Base-by-base conservation (phyloP, 1,140 invertebrate genomes). In the Conus betulinus region DNA sequence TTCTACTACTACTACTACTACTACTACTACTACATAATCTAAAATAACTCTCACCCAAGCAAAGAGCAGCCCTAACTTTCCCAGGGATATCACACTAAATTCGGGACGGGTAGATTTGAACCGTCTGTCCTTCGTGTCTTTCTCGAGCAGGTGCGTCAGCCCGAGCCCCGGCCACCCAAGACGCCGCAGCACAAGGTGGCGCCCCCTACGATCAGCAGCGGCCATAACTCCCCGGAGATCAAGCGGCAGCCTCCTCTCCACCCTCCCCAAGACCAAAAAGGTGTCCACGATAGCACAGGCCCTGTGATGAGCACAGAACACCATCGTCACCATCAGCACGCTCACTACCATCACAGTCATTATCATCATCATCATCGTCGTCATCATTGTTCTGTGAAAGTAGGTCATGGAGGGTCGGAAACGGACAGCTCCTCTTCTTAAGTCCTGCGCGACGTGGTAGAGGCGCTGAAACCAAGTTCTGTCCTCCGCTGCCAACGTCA, bases 111-210 rank as follows among this genome's bases (percentile, higher is more conserved):
- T 84, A 20, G 39, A 84, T 57, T n/a, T 52, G 71, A 23, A 25
- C 71, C 20, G 7, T 20, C 71, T 23, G 7, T 20, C 71, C 25
- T 8, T 7, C 25, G 23, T 17, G 7, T 23, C 71, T 74, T 74
- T 74, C 11, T 27, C 39, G n/a, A 27, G 57, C 83, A 84, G 83
- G 55, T 84, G 83, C 25, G 57, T 84, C 53, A 84, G 83, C 57
- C 83, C 83, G 0, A 84, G 57, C 83, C 83, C 55, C 57, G 57
- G 83, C 55, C 25, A 10, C n/a, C 83, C 13, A 84, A 51, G 57
- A 84, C 55, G 1, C 83, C 55, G 5, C 55, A 60, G 13, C 57
- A 63, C 25, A 60, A 63, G 57, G 83, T 63, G 57, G n/a, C 83
- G 13, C 83, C 57, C 55, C 27, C 57, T 10, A 25, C 17, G 6